phyloP scores from a whole-genome alignment of 1,140 invertebrate species.

The Leptoteleia sp. region DNA sequence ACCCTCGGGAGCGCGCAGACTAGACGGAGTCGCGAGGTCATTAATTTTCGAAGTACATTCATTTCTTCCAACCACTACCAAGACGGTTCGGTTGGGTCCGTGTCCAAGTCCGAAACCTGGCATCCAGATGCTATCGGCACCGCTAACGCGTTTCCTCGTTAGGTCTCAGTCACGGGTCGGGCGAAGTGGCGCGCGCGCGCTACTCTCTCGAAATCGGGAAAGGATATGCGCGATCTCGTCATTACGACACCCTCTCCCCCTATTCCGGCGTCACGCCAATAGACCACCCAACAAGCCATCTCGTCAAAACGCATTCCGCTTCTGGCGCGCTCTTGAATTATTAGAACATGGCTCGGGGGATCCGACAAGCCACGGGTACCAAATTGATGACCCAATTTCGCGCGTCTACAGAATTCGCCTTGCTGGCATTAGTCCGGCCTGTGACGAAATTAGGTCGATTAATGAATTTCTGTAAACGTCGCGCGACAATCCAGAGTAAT shows the following conservation, averaged over 20 bases:
- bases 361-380: background rate
- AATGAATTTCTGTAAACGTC: slow-evolving; percentile 43
- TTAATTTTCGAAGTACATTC: slow-evolving; percentile 79
- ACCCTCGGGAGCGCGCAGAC: slow-evolving; percentile 35
- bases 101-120: slow-evolving; percentile 67
- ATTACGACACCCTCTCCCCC: slow-evolving; percentile 45
- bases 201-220: slow-evolving; percentile 61
- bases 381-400: slow-evolving; percentile 37
- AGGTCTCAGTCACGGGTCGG: slow-evolving; percentile 62
- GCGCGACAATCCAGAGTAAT: slow-evolving; percentile 14
- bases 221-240: slow-evolving; percentile 50
- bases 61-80: slow-evolving; percentile 72
- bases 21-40: slow-evolving; percentile 71
- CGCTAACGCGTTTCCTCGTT: slow-evolving; percentile 67
- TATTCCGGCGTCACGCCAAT: slow-evolving; percentile 29
- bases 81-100: slow-evolving; percentile 51
- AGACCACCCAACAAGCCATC: slow-evolving; percentile 50
- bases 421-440: slow-evolving; percentile 13
- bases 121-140: slow-evolving; percentile 67
- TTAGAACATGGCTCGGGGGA: slow-evolving; percentile 14
- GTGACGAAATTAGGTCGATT: slow-evolving; percentile 40
- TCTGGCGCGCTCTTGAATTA: slow-evolving; percentile 31
- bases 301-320: slow-evolving; percentile 30
- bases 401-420: slow-evolving; percentile 14
- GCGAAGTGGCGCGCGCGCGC: slow-evolving; percentile 44